Percentiles rank a stretch among this genome's conserved stretches.
Conservation (phyloP, 1,140 invertebrate genomes). For the Spodoptera litura region DNA sequence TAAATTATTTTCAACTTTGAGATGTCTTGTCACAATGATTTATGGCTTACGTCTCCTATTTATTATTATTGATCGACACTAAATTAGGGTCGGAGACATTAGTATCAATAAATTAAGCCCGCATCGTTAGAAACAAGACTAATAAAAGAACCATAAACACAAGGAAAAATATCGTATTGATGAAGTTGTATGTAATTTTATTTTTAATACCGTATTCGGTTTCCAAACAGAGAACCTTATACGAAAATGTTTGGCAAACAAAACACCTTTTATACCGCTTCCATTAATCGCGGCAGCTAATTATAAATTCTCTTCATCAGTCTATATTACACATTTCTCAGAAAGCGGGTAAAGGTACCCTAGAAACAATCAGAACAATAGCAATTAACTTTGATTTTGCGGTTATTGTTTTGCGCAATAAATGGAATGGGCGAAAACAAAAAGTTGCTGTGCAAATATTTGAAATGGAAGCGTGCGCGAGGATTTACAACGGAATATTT, state of each 20-base stretch:
- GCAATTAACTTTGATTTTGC: conserved; percentile 16
- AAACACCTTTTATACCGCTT: not conserved
- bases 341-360: conserved; percentile 14
- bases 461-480: not conserved
- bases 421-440: not conserved
- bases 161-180: not conserved
- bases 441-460: not conserved
- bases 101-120: no score
- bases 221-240: conserved; percentile 13
- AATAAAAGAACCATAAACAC: not conserved
- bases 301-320: conserved; percentile 21
- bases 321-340: conserved; percentile 33
- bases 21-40: conserved; percentile 4
- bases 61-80: not conserved
- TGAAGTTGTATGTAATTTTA: conserved; percentile 5
- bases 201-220: not conserved
- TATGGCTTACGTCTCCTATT: not conserved
- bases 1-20: conserved; percentile 2
- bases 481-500: not conserved
- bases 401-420: conserved; percentile 12
- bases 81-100: not conserved
- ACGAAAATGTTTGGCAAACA: conserved; percentile 24
- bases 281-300: conserved; percentile 15
- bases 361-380: conserved; percentile 23
- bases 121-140: no score